Base-by-base conservation (phyloP, 1,140 invertebrate species). In the Atta texana region DNA sequence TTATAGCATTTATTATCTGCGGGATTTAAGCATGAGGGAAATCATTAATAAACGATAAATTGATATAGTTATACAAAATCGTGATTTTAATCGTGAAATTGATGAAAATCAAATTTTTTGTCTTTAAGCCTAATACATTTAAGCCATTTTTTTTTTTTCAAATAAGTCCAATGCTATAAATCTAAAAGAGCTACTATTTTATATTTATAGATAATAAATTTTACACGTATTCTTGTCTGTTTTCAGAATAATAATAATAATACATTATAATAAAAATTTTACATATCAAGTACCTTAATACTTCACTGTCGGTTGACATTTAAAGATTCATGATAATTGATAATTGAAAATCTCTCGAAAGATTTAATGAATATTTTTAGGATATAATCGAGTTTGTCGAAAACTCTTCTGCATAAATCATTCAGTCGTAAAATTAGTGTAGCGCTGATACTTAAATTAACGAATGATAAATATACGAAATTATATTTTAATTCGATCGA, bases 1-100 rank as follows among this genome's bases (percentile, higher is more conserved):
- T 75, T 84, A 84, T 61, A 84, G 28, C n/a, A 84, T 84, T 84
- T 84, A 51, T 84, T 75, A 66, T 61, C 59, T 49, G 51, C 14
- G 4, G 24, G 53, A 75, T 75, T 71, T 75, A 84, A 75, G 18
- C 69, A 53, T 63, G 69, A 84, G 80, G 28, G 18, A 34, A 34
- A 18, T 44, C 24, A 18, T 10, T 2, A 18, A 10, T 49, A 14
- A 74, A 14, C 39, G 55, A 51, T 74, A 84, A 72, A 84, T 74
- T 74, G 18, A 74, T 82, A 49, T 74, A 63, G 3, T 53, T 59
- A 69, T 14, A 49, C 55, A 21, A 57, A 81, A 81, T 81, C 8
- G n/a, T n/a, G 21, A 81, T 55, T 69, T 80, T 68, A 80, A 80
- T 34, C 21, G 49, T n/a, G n/a, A n/a, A 68, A 53, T 51, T 14